These are phyloP conservation scores for Nannoperca obscura DNA, from an alignment of 2,797 vertebrate species.

Conservation along the genomic window DNA sequence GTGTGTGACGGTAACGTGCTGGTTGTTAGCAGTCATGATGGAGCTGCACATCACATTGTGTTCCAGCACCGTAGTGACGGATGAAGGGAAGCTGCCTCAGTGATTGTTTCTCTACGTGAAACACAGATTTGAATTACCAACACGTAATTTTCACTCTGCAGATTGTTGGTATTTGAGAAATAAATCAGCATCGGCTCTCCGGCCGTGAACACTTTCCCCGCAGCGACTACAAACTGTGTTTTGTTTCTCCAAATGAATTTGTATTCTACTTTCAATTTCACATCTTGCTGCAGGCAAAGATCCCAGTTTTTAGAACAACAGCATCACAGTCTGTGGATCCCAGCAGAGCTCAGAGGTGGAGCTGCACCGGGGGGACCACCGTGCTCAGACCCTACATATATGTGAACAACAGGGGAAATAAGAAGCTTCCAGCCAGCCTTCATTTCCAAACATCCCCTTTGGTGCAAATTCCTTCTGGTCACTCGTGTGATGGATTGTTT, in stretches of 20 bases:
- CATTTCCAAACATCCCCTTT: constrained; percentile 33
- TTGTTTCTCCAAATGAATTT: constrained; percentile 17
- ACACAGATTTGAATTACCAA: neutral
- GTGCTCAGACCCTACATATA: neutral
- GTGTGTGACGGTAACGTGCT: too few species aligned
- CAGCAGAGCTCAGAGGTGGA: neutral
- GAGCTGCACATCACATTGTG: too few species aligned
- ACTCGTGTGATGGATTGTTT: too few species aligned
- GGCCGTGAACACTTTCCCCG: neutral
- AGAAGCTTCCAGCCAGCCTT: constrained; percentile 29
- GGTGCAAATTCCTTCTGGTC: too few species aligned
- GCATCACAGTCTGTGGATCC: neutral
- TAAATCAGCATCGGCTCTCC: constrained; percentile 20
- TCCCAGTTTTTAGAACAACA: neutral
- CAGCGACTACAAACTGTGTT: neutral
- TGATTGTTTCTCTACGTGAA: neutral
- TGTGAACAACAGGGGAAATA: constrained; percentile 1
- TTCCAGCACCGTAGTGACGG: neutral
- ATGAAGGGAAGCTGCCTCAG: too few species aligned
- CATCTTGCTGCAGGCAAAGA: neutral
- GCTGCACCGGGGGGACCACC: constrained; percentile 9
- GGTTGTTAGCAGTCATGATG: too few species aligned
- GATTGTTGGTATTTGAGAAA: constrained; percentile 23
- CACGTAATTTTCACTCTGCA: neutral
- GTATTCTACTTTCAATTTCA: constrained; percentile 9